A percentile compares a stretch with the other conserved stretches of the same genome.
Conservation (phyloP, 1,140 invertebrate species). For the Eciton burchellii region DNA sequence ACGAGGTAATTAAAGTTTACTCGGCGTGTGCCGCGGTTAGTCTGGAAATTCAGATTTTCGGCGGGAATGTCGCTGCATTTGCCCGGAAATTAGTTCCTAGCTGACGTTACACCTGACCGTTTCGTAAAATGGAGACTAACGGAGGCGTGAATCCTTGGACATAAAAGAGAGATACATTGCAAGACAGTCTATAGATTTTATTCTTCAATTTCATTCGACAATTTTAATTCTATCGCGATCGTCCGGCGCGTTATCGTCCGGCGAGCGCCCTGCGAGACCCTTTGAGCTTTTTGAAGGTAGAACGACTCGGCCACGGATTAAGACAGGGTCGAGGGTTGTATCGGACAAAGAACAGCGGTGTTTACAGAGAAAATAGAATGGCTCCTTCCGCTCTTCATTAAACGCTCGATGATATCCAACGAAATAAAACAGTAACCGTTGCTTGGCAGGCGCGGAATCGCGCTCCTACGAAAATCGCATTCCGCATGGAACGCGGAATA, state of each 20-base stretch:
- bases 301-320: neutral
- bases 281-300: neutral
- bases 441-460: conserved; percentile 15
- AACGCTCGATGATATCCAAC: conserved; percentile 18
- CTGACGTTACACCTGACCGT: neutral
- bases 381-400: conserved; percentile 21
- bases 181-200: too few species aligned
- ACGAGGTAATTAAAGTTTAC: neutral
- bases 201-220: neutral
- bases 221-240: conserved; percentile 2
- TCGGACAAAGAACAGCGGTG: neutral
- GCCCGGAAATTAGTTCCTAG: neutral
- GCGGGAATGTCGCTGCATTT: neutral
- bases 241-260: neutral
- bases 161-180: too few species aligned
- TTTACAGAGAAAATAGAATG: conserved; percentile 9
- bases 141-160: too few species aligned
- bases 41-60: neutral
- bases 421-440: neutral
- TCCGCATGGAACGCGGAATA: conserved; percentile 60
- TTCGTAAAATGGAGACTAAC: neutral
- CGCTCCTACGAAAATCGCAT: conserved; percentile 27
- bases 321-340: neutral
- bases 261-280: neutral
- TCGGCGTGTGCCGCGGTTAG: neutral